Evolutionary conservation across 2,113 vertebrate species (phyloP).

Genomic region (Kryptolebias marmoratus): DNA sequence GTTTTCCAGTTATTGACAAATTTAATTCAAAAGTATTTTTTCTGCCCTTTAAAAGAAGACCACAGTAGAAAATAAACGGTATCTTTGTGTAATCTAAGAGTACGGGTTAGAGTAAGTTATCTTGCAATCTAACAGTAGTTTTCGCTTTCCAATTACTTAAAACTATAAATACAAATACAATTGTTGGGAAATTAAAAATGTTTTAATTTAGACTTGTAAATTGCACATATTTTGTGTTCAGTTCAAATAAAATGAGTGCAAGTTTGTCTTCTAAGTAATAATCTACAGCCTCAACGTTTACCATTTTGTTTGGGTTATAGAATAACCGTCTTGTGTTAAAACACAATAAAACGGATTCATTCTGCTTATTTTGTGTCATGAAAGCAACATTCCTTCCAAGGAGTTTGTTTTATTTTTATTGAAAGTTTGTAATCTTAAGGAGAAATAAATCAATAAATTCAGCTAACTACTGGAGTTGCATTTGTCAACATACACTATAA

Average conservation of each 20-base stretch:
- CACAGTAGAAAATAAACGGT: not conserved
- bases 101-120: not conserved
- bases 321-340: not conserved
- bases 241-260: not conserved
- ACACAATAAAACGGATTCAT: no score
- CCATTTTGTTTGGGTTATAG: not conserved
- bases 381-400: no score
- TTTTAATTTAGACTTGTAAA: no score
- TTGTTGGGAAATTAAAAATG: no score
- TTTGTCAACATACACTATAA: no score
- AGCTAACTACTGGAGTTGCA: no score
- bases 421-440: no score
- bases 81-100: not conserved
- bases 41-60: not conserved
- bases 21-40: conserved; percentile 14
- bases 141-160: not conserved
- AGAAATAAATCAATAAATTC: no score
- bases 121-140: not conserved
- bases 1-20: conserved; percentile 35
- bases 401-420: no score
- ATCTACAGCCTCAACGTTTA: not conserved
- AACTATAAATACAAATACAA: not conserved
- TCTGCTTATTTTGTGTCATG: no score
- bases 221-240: not conserved
- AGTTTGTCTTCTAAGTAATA: not conserved